These are phyloP conservation scores for Andrena dorsata DNA, from an alignment of 2,888 invertebrate species.

Conservation along the genomic window DNA sequence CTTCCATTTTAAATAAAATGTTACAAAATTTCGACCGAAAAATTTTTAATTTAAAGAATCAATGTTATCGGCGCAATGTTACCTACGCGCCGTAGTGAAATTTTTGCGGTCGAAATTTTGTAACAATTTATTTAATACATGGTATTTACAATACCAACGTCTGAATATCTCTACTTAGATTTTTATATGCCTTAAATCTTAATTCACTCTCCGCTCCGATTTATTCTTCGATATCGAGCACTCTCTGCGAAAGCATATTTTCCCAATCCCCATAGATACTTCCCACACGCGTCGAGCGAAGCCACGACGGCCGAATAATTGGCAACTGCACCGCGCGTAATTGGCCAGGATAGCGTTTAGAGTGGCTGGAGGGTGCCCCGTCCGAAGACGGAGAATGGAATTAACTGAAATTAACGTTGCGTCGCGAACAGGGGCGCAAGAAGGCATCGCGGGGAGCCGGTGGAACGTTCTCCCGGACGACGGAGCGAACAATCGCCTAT, in stretches of 20 bases:
- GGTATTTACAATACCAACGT: too few relatives aligned
- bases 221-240: neutral
- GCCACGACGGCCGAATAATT: conserved; percentile 26
- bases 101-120: too few relatives aligned
- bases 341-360: conserved; percentile 20
- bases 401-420: conserved; percentile 34
- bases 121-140: too few relatives aligned
- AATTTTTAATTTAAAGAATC: too few relatives aligned
- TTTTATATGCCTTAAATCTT: too few relatives aligned
- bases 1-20: too few relatives aligned
- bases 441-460: conserved; percentile 25
- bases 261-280: conserved; percentile 9
- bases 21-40: too few relatives aligned
- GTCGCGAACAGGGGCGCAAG: conserved; percentile 22
- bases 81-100: too few relatives aligned
- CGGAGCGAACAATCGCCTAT: conserved; percentile 31
- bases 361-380: neutral
- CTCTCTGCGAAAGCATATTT: conserved; percentile 7
- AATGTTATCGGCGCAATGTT: too few relatives aligned
- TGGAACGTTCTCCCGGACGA: conserved; percentile 2
- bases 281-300: conserved; percentile 8
- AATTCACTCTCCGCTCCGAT: too few relatives aligned
- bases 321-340: conserved; percentile 21
- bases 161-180: too few relatives aligned
- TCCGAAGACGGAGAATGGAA: conserved; percentile 29